These are phyloP conservation scores for Euphonia xanthogaster DNA, from an alignment of 2,797 vertebrate species.

Conservation along the genomic window DNA sequence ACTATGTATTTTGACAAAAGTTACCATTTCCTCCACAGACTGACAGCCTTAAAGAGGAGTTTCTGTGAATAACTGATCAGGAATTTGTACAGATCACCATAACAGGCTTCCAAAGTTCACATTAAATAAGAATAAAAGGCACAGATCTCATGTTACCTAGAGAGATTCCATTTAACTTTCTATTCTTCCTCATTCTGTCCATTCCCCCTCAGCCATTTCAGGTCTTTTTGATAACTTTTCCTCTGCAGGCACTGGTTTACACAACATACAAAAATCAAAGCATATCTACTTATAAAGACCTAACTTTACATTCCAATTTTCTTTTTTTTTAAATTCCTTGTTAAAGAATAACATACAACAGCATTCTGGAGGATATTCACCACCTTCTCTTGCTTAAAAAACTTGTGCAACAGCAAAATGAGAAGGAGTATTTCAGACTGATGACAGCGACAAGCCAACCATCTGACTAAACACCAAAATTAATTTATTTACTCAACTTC, in stretches of 20 bases:
- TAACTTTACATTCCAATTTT: fast-evolving
- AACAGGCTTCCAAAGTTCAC: not conserved
- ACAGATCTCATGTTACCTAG: not conserved
- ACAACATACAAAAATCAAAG: not conserved
- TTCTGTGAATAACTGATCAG: not conserved
- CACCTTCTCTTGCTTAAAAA: not conserved
- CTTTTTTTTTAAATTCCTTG: not conserved
- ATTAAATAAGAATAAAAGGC: not conserved
- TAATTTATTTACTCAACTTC: not conserved
- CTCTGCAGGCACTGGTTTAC: not conserved
- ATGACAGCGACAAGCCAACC: not conserved
- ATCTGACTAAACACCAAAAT: not conserved
- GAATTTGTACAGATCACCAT: not conserved
- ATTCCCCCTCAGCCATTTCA: not conserved
- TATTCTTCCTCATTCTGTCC: not conserved
- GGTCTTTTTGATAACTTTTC: not conserved
- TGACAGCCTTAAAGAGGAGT: not conserved
- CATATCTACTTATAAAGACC: not conserved
- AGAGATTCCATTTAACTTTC: not conserved
- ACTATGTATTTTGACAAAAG: not conserved
- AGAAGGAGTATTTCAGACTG: not conserved
- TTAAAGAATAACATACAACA: not conserved
- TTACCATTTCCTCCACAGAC: not conserved
- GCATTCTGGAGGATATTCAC: not conserved
- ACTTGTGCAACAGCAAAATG: not conserved